phyloP scores from a whole-genome alignment of 2,888 invertebrate genomes.

The Drosophila ustulata region DNA sequence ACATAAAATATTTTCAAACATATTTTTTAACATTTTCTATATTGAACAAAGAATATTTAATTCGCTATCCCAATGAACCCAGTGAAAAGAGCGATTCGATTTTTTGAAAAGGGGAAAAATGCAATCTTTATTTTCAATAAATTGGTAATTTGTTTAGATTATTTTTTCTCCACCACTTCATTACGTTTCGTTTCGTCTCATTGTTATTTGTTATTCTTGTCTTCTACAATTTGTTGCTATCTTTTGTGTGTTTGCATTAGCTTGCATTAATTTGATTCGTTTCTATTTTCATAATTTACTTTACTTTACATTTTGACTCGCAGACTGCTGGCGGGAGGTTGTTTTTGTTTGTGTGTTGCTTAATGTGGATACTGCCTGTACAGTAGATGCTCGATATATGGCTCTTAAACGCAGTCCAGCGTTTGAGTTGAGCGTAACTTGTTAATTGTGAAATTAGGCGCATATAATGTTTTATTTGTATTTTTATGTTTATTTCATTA shows the following conservation, averaged over 20 bases:
- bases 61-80: not conserved
- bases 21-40: too few relatives aligned
- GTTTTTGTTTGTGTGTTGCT: not conserved
- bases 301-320: slow-evolving; percentile 22
- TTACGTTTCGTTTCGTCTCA: slow-evolving; percentile 2
- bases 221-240: slow-evolving; percentile 39
- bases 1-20: too few relatives aligned
- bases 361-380: slow-evolving; percentile 14
- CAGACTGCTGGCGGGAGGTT: slow-evolving; percentile 5
- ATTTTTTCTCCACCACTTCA: slow-evolving; percentile 23
- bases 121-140: slow-evolving; percentile 70
- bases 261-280: slow-evolving; percentile 16
- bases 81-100: not conserved
- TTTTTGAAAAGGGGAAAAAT: slow-evolving; percentile 68
- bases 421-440: slow-evolving; percentile 15
- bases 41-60: too few relatives aligned
- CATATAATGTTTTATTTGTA: slow-evolving; percentile 14
- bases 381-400: slow-evolving; percentile 27
- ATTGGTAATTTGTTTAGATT: slow-evolving; percentile 42
- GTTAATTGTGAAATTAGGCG: slow-evolving; percentile 30
- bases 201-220: slow-evolving; percentile 1
- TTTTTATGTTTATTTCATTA: slow-evolving; percentile 14
- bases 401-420: slow-evolving; percentile 24
- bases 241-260: slow-evolving; percentile 14
- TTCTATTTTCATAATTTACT: slow-evolving; percentile 10